phyloP scores from a whole-genome alignment of 1,140 invertebrate species.

The Bombus superbus region DNA sequence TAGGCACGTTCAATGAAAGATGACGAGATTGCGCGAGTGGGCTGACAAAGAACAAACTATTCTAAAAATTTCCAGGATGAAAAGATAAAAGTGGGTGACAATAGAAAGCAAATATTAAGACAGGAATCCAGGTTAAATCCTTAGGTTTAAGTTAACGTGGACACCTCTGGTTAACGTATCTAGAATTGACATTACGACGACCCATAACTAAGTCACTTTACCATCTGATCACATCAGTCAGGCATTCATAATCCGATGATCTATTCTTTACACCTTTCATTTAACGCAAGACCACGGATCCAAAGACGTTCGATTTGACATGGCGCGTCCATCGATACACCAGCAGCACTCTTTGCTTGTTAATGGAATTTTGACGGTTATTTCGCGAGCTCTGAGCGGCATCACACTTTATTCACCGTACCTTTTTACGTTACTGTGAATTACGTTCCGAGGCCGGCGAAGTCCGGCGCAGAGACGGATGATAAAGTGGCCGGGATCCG shows the following conservation, averaged over 20 bases:
- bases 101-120: neutral
- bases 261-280: neutral
- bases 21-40: neutral
- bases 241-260: neutral
- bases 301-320: neutral
- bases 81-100: too few relatives aligned
- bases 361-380: neutral
- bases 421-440: conserved; percentile 37
- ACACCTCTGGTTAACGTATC: too few relatives aligned
- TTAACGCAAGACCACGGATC: neutral
- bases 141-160: neutral
- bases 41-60: neutral
- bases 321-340: neutral
- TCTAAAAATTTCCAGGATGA: neutral
- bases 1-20: neutral
- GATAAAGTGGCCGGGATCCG: conserved; percentile 18
- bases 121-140: neutral
- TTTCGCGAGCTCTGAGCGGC: neutral
- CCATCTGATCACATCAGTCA: too few relatives aligned
- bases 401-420: conserved; percentile 7
- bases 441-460: conserved; percentile 9
- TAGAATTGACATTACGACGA: neutral
- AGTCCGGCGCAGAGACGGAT: conserved; percentile 13
- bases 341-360: neutral
- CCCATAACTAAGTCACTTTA: too few relatives aligned